Conservation (phyloP, 2,797 vertebrate genomes). For the Platalea minor region DNA sequence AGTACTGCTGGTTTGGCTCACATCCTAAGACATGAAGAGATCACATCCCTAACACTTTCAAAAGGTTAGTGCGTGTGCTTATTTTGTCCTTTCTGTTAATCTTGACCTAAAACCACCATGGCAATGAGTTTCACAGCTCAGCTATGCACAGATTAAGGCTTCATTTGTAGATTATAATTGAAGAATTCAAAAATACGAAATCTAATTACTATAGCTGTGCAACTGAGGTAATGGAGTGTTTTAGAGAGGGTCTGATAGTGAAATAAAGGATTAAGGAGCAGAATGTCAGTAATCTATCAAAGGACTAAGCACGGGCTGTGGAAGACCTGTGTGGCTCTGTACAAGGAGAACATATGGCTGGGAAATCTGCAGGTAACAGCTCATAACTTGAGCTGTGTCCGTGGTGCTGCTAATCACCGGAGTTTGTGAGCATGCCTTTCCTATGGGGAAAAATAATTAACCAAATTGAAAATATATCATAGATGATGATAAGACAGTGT, state of each 20-base stretch:
- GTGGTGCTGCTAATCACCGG: neutral
- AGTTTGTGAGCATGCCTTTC: neutral
- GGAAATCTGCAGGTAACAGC: neutral
- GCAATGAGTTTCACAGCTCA: neutral
- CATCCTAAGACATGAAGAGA: neutral
- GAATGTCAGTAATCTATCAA: neutral
- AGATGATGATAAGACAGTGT: neutral
- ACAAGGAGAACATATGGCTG: neutral
- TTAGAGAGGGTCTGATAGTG: neutral
- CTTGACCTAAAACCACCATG: neutral
- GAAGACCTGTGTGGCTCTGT: neutral
- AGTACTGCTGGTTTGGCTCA: neutral
- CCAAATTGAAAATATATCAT: neutral
- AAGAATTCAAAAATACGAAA: neutral
- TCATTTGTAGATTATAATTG: neutral
- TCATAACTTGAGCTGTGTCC: neutral
- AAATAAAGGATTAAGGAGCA: neutral
- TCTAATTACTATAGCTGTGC: neutral
- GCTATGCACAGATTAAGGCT: neutral
- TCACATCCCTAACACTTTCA: neutral
- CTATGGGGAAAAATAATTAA: neutral
- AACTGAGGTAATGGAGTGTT: neutral
- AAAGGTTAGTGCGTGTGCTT: neutral
- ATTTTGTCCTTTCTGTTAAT: neutral
- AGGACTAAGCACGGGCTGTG: neutral